Evolutionary conservation across 2,113 vertebrate species (phyloP).

Genomic region (Labeo rohita): DNA sequence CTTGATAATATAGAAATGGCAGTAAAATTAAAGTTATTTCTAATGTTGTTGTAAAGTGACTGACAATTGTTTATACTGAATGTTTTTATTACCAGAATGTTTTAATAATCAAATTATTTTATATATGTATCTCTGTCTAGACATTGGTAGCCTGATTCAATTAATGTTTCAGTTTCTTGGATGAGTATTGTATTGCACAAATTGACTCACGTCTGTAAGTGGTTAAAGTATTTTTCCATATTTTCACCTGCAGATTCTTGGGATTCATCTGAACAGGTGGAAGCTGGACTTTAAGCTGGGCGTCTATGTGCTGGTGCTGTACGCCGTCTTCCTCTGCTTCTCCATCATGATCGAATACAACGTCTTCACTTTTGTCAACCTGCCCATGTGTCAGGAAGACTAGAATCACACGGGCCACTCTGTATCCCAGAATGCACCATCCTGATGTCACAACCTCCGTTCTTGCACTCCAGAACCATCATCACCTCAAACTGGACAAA

Average conservation of each 20-base stretch:
- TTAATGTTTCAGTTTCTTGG: too few species aligned
- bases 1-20: too few species aligned
- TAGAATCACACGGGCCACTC: constrained; percentile 67
- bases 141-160: background rate
- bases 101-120: background rate
- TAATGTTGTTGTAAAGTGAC: too few species aligned
- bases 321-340: constrained; percentile 93
- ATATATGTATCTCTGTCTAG: background rate
- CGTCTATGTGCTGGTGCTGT: constrained; percentile 87
- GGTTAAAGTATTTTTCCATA: background rate
- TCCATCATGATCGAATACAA: constrained; percentile 98
- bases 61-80: background rate
- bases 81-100: background rate
- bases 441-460: background rate
- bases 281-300: constrained; percentile 91
- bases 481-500: constrained; percentile 46
- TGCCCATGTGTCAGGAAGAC: constrained; percentile 93
- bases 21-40: background rate
- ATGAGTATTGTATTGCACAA: background rate
- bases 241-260: constrained; percentile 78
- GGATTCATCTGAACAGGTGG: constrained; percentile 95
- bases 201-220: background rate
- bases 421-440: constrained; percentile 61
- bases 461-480: constrained; percentile 54
- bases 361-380: constrained; percentile 98